phyloP scores from a whole-genome alignment of 1,140 invertebrate genomes.

The Muscidifurax raptorellus region DNA sequence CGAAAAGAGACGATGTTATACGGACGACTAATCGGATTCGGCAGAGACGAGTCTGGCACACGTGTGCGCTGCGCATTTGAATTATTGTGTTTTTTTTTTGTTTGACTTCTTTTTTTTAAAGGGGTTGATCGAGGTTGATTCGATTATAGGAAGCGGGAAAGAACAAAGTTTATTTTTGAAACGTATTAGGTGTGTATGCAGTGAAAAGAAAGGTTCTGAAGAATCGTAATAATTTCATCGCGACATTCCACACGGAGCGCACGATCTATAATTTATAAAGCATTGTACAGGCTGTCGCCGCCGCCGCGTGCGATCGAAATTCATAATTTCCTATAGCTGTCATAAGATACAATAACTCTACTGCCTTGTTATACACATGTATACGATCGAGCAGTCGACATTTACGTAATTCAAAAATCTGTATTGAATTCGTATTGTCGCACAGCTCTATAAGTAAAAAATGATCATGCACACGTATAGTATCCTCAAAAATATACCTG shows the following conservation, averaged over 20 bases:
- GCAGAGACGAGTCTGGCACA: background rate
- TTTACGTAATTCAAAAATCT: background rate
- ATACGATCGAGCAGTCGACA: background rate
- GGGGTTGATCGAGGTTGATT: too few species aligned
- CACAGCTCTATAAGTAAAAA: background rate
- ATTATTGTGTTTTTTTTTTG: background rate
- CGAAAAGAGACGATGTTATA: background rate
- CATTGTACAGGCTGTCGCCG: background rate
- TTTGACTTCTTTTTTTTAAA: background rate
- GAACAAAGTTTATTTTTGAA: too few species aligned
- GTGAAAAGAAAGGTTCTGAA: background rate
- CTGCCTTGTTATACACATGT: too few species aligned
- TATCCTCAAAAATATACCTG: background rate
- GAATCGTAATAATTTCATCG: background rate
- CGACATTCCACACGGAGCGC: background rate
- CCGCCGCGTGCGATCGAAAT: background rate
- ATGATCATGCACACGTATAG: too few species aligned
- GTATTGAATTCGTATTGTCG: background rate
- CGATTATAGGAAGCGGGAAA: too few species aligned
- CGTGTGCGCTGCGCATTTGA: background rate
- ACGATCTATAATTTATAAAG: background rate
- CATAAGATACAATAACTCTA: background rate
- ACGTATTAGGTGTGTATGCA: too few species aligned
- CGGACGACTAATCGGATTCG: slow-evolving; percentile 20
- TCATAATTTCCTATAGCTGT: background rate